phyloP scores from a whole-genome alignment of 2,888 invertebrate genomes.

The Aquatica leii region DNA sequence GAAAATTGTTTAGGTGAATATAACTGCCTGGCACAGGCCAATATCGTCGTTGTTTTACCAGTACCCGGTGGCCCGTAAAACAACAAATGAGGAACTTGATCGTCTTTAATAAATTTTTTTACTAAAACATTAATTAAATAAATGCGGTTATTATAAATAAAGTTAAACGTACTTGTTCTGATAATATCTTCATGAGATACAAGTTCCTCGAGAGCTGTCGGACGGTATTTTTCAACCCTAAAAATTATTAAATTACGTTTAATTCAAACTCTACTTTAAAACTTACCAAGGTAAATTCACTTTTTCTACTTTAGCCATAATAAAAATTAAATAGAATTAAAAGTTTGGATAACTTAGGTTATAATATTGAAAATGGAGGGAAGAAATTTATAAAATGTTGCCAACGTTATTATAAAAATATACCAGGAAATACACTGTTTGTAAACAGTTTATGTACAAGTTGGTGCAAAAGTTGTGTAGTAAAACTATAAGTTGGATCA shows the following conservation, averaged over 20 bases:
- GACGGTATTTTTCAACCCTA: constrained; percentile 99
- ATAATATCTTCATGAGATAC: constrained; percentile 98
- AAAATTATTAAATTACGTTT: constrained; percentile 19
- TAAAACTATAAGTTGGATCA: too few relatives aligned
- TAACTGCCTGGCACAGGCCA: constrained; percentile 93
- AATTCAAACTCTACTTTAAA: constrained; percentile 17
- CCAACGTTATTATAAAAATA: too few relatives aligned
- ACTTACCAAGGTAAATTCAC: constrained; percentile 71
- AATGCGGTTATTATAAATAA: not conserved
- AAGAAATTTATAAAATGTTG: too few relatives aligned
- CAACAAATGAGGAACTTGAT: constrained; percentile 93
- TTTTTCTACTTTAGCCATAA: constrained; percentile 18
- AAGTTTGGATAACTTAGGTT: too few relatives aligned
- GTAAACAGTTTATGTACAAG: too few relatives aligned
- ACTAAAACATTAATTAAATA: constrained; percentile 64
- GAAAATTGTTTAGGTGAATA: constrained; percentile 89
- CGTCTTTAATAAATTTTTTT: constrained; percentile 86
- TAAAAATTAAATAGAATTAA: too few relatives aligned
- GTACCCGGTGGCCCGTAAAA: constrained; percentile 99
- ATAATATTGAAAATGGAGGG: too few relatives aligned
- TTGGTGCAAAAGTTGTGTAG: too few relatives aligned
- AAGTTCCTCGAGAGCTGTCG: constrained; percentile 87
- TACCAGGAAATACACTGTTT: too few relatives aligned
- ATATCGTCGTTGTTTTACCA: constrained; percentile 96
- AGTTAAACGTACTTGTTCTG: constrained; percentile 82